Percentiles rank a stretch among this genome's conserved stretches.
Conservation (phyloP, 2,888 invertebrate genomes). For the Sepioteuthis lessoniana region DNA sequence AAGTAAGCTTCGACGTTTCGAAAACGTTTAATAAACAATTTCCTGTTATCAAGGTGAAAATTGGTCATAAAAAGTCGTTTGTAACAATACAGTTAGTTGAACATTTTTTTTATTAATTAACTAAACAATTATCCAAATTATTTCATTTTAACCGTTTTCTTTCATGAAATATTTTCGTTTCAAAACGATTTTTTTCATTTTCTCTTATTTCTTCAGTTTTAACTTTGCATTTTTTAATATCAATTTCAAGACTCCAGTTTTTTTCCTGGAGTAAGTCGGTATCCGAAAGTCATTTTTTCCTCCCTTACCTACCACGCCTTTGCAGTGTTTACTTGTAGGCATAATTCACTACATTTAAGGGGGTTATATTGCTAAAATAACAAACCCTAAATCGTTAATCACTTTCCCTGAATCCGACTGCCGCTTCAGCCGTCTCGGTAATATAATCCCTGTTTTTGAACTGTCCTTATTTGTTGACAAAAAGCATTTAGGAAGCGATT, state of each 20-base stretch:
- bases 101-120: too few relatives aligned
- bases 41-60: too few relatives aligned
- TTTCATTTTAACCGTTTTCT: too few relatives aligned
- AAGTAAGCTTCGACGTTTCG: too few relatives aligned
- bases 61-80: too few relatives aligned
- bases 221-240: neutral
- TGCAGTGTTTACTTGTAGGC: neutral
- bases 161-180: too few relatives aligned
- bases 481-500: neutral
- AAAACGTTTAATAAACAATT: too few relatives aligned
- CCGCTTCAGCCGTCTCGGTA: neutral
- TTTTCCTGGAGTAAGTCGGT: neutral
- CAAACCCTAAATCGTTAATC: conserved; percentile 33
- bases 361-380: neutral
- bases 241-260: neutral
- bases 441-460: neutral
- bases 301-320: neutral
- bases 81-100: too few relatives aligned
- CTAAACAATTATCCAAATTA: too few relatives aligned
- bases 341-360: conserved; percentile 8
- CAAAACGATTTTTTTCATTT: too few relatives aligned
- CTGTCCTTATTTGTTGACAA: conserved; percentile 33
- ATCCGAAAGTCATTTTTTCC: neutral
- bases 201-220: neutral
- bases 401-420: neutral